Percentiles rank a stretch among this genome's conserved stretches.
These are phyloP conservation scores for Eufriesea mexicana DNA, from an alignment of 1,140 invertebrate genomes.

Conservation along the genomic window DNA sequence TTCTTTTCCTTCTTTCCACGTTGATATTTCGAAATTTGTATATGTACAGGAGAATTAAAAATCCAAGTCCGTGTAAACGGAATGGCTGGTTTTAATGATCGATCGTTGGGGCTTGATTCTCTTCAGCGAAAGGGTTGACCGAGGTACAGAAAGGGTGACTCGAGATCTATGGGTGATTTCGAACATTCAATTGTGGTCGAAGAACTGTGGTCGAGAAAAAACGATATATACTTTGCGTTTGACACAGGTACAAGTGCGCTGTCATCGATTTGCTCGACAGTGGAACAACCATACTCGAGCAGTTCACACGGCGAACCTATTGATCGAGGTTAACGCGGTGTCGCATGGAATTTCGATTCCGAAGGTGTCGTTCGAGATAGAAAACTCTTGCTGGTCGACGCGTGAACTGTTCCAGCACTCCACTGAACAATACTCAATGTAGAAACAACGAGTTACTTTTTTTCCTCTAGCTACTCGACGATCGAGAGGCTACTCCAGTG, in stretches of 20 bases:
- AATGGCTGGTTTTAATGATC: too few species aligned
- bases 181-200: slow-evolving; percentile 39
- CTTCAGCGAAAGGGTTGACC: neutral
- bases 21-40: too few species aligned
- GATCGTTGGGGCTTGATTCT: neutral
- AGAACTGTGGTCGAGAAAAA: slow-evolving; percentile 30
- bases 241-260: slow-evolving; percentile 69
- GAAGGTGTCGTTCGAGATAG: neutral
- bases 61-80: too few species aligned
- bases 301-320: neutral
- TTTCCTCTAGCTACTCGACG: slow-evolving; percentile 28
- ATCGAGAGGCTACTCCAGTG: neutral
- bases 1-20: neutral
- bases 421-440: slow-evolving; percentile 37
- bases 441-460: slow-evolving; percentile 48
- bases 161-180: neutral
- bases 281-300: slow-evolving; percentile 29
- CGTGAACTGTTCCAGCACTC: slow-evolving; percentile 24
- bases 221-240: slow-evolving; percentile 62
- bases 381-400: neutral
- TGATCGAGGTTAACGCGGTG: neutral
- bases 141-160: neutral
- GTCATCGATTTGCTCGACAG: slow-evolving; percentile 58
- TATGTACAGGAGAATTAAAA: too few species aligned
- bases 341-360: neutral